Base-by-base conservation (phyloP, 2,113 vertebrate species). In the Caranx ignobilis region DNA sequence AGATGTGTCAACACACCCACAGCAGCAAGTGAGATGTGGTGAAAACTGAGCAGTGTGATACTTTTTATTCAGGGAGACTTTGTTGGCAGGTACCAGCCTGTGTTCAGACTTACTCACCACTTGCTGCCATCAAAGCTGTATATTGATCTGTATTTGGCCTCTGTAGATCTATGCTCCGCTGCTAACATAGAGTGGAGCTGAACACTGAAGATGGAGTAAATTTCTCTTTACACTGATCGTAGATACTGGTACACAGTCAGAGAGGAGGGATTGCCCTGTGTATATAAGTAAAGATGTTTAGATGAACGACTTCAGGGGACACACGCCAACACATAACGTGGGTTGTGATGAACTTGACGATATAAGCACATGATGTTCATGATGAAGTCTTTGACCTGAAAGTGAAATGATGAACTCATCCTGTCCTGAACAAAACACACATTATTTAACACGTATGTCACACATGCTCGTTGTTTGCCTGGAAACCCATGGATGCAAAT, bases 11-110 rank as follows among this genome's bases (percentile, higher is more conserved):
- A 26, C 35, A 52, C 31, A 11, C 62, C 62, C 52, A 69, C 52
- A 39, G 26, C 3, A 54, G 71, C 50, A 74, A 47, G 63, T 60
- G 74, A 74, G 64, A 70, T 52, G 48, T 19, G 47, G 2, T 31
- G 2, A 8, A 68, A 35, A 15, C 18, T 6, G 35, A 15, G 21
- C 52, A 31, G 18, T 72, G 19, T 11, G 37, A 72, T 34, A 2
- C 5, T 15, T 59, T 59, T 21, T 48, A 45, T 66, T 60, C 13
- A 19, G 18, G 0, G 3, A 32, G 39, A 7, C 13, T 3, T 59
- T 16, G 10, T 48, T 4, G 56, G 26, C n/a, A 12, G 26, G 19
- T 35, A 50, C 56, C 55, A 18, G 35, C 47, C 11, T 8, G 5
- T 15, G 21, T 11, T 69, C 37, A 34, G 16, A 34, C 19, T 34